These are phyloP conservation scores for Procapra przewalskii DNA, from an alignment of 2,113 vertebrate species.

Conservation along the genomic window DNA sequence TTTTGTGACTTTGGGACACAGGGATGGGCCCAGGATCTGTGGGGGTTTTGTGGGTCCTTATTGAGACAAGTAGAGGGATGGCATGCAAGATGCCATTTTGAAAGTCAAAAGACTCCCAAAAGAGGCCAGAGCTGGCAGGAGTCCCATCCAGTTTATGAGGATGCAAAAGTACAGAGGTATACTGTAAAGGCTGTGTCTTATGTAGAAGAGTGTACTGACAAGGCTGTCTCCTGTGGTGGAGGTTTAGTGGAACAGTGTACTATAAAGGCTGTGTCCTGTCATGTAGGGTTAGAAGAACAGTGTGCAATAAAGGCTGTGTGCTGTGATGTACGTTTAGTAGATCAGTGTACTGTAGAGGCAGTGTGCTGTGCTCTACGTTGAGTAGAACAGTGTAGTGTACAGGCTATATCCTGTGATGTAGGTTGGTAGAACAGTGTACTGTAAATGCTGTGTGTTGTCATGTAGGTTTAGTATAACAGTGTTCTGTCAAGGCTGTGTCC, in stretches of 20 bases:
- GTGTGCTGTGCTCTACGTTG: too few species aligned
- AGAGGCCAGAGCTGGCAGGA: neutral
- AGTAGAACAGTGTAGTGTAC: too few species aligned
- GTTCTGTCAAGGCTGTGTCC: too few species aligned
- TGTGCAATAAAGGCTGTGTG: too few species aligned
- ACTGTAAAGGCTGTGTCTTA: neutral
- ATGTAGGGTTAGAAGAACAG: neutral
- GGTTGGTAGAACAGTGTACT: too few species aligned
- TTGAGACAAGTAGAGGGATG: neutral
- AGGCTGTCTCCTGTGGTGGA: neutral
- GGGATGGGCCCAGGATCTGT: neutral
- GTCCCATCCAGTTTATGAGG: neutral
- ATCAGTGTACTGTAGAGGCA: too few species aligned
- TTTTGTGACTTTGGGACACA: neutral
- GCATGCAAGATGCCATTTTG: neutral
- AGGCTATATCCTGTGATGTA: too few species aligned
- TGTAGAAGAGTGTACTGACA: neutral
- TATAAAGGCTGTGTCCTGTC: neutral
- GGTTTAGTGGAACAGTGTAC: neutral
- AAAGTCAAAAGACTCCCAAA: neutral
- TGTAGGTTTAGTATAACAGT: too few species aligned
- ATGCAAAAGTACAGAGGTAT: neutral
- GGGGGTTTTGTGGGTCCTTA: neutral
- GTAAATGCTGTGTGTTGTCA: too few species aligned
- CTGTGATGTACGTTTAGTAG: too few species aligned